Base-by-base conservation (phyloP, 23 tunicate genomes). In the Trididemnum nubilum region DNA sequence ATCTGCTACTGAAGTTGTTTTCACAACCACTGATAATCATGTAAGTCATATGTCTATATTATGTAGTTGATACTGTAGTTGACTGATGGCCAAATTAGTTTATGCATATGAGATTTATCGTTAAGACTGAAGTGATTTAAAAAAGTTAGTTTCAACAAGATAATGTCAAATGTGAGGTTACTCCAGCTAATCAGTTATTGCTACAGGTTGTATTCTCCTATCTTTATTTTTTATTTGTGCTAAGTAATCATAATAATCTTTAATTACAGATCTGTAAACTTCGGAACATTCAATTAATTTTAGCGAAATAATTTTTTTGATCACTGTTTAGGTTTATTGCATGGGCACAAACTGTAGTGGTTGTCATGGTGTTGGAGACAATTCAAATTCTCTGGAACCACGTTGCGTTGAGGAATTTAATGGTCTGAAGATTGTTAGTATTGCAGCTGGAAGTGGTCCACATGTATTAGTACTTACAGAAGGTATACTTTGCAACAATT, bases 391-490 rank as follows among this genome's bases (percentile, higher is more conserved):
- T 7, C 40, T 92, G 38, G 81, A 65, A 34, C 97, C 97, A 18
- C 85, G 92, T 35, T 34, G 79, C 22, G 58, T 92, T 44, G 83
- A 83, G 21, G 59, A 50, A 0, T 75, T 92, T 22, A 58, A 78
- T 64, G 89, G 89, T 15, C 71, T 81, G 50, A 87, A 87, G 30
- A 54, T 92, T 40, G 65, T 87, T 1, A 79, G 72, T 23, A 64
- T 92, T 38, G 73, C 87, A 35, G 88, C 97, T 35, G 97, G 97
- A 4, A 69, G 88, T 82, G 97, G 97, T 18, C 97, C 97, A 65
- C 97, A 92, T 74, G 97, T 92, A 3, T 50, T 92, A 0, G 85
- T 87, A 9, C 67, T 92, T 23, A 82, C 97, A 24, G 76, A 92
- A 49, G 97, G 97, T 92, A 63, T 29, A 44, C 26, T 18, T 18